phyloP scores from a whole-genome alignment of 2,888 invertebrate genomes.

The Cheilosia scutellata region DNA sequence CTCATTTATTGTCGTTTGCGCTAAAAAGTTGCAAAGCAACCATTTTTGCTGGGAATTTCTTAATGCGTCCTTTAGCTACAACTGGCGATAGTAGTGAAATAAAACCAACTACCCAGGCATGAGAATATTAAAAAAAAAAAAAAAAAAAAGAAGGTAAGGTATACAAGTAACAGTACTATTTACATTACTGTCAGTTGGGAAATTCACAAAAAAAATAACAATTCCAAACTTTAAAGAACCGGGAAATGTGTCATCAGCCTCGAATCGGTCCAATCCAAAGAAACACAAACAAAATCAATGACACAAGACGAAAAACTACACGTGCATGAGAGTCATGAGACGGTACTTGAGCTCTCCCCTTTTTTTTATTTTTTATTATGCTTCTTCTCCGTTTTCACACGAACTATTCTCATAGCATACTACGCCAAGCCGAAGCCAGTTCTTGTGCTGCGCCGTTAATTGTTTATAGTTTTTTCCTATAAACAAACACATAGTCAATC shows the following conservation, averaged over 20 bases:
- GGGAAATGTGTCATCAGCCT: constrained; percentile 47
- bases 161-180: neutral
- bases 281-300: neutral
- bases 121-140: too few species aligned
- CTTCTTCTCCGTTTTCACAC: constrained; percentile 8
- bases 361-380: neutral
- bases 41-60: too few species aligned
- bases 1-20: too few species aligned
- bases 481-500: constrained; percentile 32
- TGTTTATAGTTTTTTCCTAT: constrained; percentile 45
- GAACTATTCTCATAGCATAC: neutral
- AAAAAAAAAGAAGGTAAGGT: too few species aligned
- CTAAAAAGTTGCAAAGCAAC: too few species aligned
- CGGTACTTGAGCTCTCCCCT: constrained; percentile 4
- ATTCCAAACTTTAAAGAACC: neutral
- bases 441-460: constrained; percentile 28
- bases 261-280: neutral
- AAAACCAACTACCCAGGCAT: too few species aligned
- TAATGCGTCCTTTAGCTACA: too few species aligned
- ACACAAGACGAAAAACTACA: constrained; percentile 29
- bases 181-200: neutral
- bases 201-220: neutral
- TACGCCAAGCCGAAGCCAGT: neutral
- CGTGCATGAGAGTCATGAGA: constrained; percentile 42
- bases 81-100: too few species aligned